A percentile compares a stretch with the other conserved stretches of the same genome.
Evolutionary conservation across 1,140 invertebrate genomes (phyloP).

Genomic region (Megathymus violae): DNA sequence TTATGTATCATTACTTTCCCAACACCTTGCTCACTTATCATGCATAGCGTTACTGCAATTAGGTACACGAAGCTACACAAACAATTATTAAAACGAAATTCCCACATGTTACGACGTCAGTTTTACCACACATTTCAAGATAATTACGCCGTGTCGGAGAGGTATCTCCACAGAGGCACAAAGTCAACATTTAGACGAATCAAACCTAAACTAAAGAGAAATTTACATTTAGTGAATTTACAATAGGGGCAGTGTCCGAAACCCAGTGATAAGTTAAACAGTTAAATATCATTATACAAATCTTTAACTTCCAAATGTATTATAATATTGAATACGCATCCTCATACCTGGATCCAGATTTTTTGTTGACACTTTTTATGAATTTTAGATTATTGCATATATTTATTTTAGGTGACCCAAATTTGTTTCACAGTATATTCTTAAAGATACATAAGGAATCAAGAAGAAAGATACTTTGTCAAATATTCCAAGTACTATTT

Average conservation of each 20-base stretch:
- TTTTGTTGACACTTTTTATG: too few species aligned
- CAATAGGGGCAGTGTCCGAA: background rate
- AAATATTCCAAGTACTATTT: too few species aligned
- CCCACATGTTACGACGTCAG: background rate
- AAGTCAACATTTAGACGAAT: conserved; percentile 29
- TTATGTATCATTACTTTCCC: too few species aligned
- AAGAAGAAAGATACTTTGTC: too few species aligned
- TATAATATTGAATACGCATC: too few species aligned
- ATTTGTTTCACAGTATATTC: too few species aligned
- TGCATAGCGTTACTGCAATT: background rate
- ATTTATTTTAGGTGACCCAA: too few species aligned
- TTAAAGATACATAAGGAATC: too few species aligned
- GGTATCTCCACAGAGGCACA: conserved; percentile 20
- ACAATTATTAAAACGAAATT: background rate
- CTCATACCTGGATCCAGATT: too few species aligned
- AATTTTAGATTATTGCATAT: too few species aligned
- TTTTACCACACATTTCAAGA: background rate
- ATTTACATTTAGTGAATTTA: background rate
- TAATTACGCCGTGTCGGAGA: conserved; percentile 14
- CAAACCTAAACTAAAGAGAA: conserved; percentile 16
- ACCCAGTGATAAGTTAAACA: background rate
- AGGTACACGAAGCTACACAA: background rate
- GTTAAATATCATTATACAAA: too few species aligned
- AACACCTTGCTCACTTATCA: background rate
- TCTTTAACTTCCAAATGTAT: too few species aligned